Conservation (phyloP, 1,140 invertebrate genomes). For the Eciton burchellii region DNA sequence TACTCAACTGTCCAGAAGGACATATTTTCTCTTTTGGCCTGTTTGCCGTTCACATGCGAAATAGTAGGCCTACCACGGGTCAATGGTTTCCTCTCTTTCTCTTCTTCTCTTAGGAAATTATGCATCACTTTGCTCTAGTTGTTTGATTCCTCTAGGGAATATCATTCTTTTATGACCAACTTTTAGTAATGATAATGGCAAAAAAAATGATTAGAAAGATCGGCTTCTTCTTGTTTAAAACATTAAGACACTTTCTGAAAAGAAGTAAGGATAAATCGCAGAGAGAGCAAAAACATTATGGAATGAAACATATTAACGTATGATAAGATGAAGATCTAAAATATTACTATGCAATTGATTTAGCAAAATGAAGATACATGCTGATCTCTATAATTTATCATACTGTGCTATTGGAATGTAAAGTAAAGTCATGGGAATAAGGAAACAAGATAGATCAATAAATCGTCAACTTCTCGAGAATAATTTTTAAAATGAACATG, state of each 20-base stretch:
- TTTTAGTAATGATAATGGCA: background rate
- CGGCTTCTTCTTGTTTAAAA: background rate
- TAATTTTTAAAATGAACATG: background rate
- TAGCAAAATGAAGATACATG: too few relatives aligned
- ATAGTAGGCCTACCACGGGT: background rate
- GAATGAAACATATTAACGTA: background rate
- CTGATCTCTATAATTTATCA: too few relatives aligned
- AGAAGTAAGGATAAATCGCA: too few relatives aligned
- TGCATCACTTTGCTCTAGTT: conserved; percentile 8
- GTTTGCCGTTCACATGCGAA: background rate
- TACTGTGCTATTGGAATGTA: too few relatives aligned
- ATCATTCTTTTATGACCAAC: conserved; percentile 6
- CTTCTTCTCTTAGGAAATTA: conserved; percentile 32
- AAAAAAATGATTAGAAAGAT: background rate
- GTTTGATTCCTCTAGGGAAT: conserved; percentile 57
- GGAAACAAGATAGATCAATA: too few relatives aligned
- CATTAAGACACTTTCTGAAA: background rate
- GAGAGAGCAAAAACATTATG: background rate
- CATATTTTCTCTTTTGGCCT: conserved; percentile 6
- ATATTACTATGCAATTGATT: background rate
- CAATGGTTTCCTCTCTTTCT: background rate
- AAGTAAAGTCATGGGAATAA: too few relatives aligned
- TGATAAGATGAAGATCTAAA: background rate
- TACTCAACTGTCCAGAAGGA: background rate
- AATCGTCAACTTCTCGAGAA: background rate